Conservation (phyloP, 1,140 invertebrate genomes). For the Aphaenogaster floridana region DNA sequence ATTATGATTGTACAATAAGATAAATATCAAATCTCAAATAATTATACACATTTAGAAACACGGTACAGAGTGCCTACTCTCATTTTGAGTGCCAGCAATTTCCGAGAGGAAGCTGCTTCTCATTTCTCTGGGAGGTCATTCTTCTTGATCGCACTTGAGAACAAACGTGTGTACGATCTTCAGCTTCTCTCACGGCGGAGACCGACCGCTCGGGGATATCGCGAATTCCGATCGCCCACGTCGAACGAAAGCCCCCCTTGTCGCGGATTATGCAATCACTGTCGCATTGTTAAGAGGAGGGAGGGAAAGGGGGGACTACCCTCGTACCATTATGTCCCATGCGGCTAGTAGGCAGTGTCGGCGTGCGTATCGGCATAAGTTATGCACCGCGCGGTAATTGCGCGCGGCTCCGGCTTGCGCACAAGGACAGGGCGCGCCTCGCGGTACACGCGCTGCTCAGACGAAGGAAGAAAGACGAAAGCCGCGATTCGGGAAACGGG, state of each 20-base stretch:
- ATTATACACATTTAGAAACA: neutral
- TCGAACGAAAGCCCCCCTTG: neutral
- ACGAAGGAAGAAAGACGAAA: conserved; percentile 23
- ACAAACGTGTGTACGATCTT: conserved; percentile 45
- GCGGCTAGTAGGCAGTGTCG: conserved; percentile 12
- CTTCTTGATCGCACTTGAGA: neutral
- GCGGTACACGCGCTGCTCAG: neutral
- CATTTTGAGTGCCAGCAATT: neutral
- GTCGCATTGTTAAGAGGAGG: conserved; percentile 1
- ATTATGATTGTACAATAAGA: neutral
- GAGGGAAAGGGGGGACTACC: neutral
- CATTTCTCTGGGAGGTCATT: neutral
- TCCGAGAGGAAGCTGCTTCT: neutral
- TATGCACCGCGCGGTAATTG: conserved; percentile 64
- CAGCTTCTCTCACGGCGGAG: neutral
- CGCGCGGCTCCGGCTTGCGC: conserved; percentile 48
- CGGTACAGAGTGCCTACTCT: neutral
- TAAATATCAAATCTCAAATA: neutral
- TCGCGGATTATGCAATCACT: conserved; percentile 23
- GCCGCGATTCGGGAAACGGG: neutral
- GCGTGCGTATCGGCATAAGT: conserved; percentile 33
- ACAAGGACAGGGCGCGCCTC: conserved; percentile 75
- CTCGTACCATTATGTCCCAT: conserved; percentile 41
- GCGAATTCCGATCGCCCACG: conserved; percentile 42
- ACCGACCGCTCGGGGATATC: neutral